These are phyloP conservation scores for Halocynthia roretzi DNA, from an alignment of 23 tunicate genomes.

Conservation along the genomic window DNA sequence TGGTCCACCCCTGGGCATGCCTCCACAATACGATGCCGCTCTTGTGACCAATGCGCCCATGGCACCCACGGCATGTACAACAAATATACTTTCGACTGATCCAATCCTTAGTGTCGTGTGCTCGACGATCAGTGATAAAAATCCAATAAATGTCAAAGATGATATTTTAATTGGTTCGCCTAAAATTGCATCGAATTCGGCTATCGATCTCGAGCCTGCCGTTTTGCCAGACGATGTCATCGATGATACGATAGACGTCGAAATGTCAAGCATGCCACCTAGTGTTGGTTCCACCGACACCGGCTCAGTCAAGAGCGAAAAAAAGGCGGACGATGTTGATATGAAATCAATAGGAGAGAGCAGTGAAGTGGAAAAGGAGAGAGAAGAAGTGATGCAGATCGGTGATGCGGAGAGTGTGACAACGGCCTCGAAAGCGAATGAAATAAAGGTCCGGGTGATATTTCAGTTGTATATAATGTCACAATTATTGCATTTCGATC, in stretches of 20 bases:
- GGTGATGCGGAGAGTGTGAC: neutral
- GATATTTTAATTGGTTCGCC: no score
- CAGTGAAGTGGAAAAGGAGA: constrained; percentile 26
- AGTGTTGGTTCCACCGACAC: no score
- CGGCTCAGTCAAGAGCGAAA: neutral
- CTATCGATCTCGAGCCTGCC: no score
- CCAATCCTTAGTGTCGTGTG: constrained; percentile 23
- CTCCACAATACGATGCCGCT: constrained; percentile 20
- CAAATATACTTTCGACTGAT: constrained; percentile 4
- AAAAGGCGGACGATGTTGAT: constrained; percentile 24
- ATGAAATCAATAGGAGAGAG: constrained; percentile 40
- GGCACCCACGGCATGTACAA: constrained; percentile 4
- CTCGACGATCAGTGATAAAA: constrained; percentile 12
- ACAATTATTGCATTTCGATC: no score
- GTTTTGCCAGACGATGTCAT: neutral
- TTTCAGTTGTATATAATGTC: neutral
- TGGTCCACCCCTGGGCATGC: constrained; percentile 67
- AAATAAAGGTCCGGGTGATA: neutral
- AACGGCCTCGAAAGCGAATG: neutral
- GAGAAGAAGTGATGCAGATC: constrained; percentile 36
- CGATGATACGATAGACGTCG: neutral
- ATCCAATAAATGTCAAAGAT: constrained; percentile 6
- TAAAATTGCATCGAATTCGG: no score
- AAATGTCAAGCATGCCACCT: no score
- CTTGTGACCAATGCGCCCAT: constrained; percentile 23